Evolutionary conservation across 2,113 vertebrate species (phyloP), one percentile per base, ranked within the genome.

Genomic region (Leptodactylus fuscus): DNA sequence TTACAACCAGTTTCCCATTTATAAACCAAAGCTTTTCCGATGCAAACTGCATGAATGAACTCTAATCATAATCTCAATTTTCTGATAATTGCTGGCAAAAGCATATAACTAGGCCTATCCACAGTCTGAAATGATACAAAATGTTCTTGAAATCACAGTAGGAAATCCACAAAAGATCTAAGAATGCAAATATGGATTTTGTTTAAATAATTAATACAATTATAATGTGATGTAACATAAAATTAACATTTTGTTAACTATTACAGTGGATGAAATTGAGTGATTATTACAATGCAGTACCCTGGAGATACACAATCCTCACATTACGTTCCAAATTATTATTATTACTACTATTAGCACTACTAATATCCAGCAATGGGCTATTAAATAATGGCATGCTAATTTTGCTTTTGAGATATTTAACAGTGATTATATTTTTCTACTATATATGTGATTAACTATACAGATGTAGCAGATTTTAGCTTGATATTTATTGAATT

Each of bases 121-220:
- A 53, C 48, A 53, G 15, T 51, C 27, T 77, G 75, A 77, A 77
- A 51, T 53, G 16, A 77, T 53, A 29, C 49, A 77, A 77, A 77
- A 77, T 32, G 27, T 34, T 77, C 74, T 77, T 32, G 12, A 77
- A 34, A 53, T 55, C 29, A 53, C 48, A 55, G 75, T 53, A 77
- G 75, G 49, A 34, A 11, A 53, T 16, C 27, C 29, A 73, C 9
- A 77, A 36, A n/a, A 34, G 20, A 53, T 34, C 16, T 15, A 36
- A 24, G 29, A 34, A 38, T 38, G 48, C 49, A 77, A 53, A 77
- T 77, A 53, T 75, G 73, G 73, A 75, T 20, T 48, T 51, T 55
- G 46, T 75, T 12, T 32, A 27, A 74, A 71, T 71, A 71, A 71
- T 48, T 75, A 48, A 75, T 75, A 51, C 16, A 49, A 51, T 75